Percentiles rank a stretch among this genome's conserved stretches.
Evolutionary conservation across 64 coral and sea anemone species (phyloP).

Genomic region (Montipora cactus): DNA sequence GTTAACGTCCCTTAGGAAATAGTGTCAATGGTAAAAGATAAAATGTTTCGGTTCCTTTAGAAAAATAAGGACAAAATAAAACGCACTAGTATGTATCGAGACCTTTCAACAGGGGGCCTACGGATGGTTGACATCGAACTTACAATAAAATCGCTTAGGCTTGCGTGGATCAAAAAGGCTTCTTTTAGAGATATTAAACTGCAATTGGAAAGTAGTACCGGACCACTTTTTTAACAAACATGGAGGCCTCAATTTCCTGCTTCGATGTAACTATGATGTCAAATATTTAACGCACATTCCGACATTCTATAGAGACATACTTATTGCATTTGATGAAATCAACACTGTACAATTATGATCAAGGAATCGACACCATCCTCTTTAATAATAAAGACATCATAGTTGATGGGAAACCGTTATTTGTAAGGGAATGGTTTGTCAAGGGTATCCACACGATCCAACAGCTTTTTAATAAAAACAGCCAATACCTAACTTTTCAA

Average conservation of each 20-base stretch:
- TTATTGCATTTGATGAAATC: neutral
- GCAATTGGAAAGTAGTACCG: neutral
- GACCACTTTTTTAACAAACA: neutral
- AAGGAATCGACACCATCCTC: no score
- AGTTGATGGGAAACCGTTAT: no score
- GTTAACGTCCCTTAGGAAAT: neutral
- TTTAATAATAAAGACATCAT: no score
- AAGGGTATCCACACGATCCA: no score
- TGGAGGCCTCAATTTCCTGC: neutral
- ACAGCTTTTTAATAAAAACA: no score
- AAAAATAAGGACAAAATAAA: constrained; percentile 23
- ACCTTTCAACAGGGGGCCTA: neutral
- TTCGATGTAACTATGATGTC: neutral
- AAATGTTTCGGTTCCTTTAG: neutral
- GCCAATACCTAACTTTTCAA: no score
- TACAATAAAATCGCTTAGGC: neutral
- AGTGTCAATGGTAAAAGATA: neutral
- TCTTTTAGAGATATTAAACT: neutral
- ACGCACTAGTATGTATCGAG: neutral
- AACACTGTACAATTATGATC: neutral
- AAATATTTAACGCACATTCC: neutral
- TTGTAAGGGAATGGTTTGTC: no score
- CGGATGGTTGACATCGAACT: neutral
- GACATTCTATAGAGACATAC: neutral
- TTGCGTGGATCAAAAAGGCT: neutral